These are phyloP conservation scores for Sthenelais limicola DNA, from an alignment of 2,888 invertebrate genomes.

Conservation along the genomic window DNA sequence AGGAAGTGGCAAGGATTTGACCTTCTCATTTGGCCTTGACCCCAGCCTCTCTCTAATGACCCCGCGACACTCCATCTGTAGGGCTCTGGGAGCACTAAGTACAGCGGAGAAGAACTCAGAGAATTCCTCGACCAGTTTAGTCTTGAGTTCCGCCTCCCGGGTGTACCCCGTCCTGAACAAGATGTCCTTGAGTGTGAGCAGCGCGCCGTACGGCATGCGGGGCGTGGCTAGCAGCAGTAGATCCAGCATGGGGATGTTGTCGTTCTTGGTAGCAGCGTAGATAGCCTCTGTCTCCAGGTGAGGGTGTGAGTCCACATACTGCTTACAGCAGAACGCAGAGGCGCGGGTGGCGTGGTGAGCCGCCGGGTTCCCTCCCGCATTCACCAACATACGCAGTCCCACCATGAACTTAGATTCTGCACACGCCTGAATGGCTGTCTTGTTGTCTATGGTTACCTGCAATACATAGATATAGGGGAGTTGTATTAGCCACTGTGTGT, in stretches of 20 bases:
- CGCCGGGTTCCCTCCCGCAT: slow-evolving; percentile 66
- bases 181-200: slow-evolving; percentile 57
- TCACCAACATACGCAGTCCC: slow-evolving; percentile 60
- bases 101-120: slow-evolving; percentile 56
- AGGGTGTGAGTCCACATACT: slow-evolving; percentile 66
- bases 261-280: slow-evolving; percentile 65
- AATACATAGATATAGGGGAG: too few species aligned
- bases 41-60: slow-evolving; percentile 58
- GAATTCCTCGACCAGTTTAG: slow-evolving; percentile 56
- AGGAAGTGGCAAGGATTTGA: slow-evolving; percentile 59
- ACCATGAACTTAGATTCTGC: slow-evolving; percentile 59
- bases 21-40: slow-evolving; percentile 56
- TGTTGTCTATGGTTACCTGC: slow-evolving; percentile 64
- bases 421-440: slow-evolving; percentile 64
- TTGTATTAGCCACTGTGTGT: too few species aligned
- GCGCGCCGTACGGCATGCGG: slow-evolving; percentile 55
- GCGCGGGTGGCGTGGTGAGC: slow-evolving; percentile 56
- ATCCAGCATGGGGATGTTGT: slow-evolving; percentile 55
- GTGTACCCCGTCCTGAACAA: slow-evolving; percentile 61
- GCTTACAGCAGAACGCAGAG: slow-evolving; percentile 60
- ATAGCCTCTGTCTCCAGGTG: slow-evolving; percentile 69
- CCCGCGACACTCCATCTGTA: slow-evolving; percentile 64
- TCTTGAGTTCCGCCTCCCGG: slow-evolving; percentile 56
- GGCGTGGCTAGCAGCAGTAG: slow-evolving; percentile 62
- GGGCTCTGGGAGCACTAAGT: slow-evolving; percentile 54